phyloP scores from a whole-genome alignment of 2,888 invertebrate species.

The Ypsolopha sequella region DNA sequence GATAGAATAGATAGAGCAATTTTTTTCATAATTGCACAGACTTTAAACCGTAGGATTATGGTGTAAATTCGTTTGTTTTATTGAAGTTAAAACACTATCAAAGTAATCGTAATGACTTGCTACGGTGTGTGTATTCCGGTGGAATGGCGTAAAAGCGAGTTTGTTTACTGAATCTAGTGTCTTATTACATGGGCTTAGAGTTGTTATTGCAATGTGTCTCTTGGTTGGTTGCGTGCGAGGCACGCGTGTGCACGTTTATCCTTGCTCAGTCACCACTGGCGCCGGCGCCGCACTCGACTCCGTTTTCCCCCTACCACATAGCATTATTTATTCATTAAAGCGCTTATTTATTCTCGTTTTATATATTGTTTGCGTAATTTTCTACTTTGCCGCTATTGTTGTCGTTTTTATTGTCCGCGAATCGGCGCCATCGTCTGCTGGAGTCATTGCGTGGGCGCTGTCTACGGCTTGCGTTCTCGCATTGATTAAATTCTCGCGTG shows the following conservation, averaged over 20 bases:
- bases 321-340: conserved; percentile 5
- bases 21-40: conserved; percentile 19
- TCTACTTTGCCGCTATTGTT: conserved; percentile 43
- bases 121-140: conserved; percentile 55
- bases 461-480: conserved; percentile 20
- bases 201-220: conserved; percentile 19
- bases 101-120: conserved; percentile 60
- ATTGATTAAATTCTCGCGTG: conserved; percentile 39
- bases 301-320: conserved; percentile 55
- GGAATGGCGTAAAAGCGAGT: conserved; percentile 31
- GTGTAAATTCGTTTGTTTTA: conserved; percentile 42
- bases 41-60: conserved; percentile 41
- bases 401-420: conserved; percentile 29
- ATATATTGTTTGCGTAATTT: conserved; percentile 28
- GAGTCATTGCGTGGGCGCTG: conserved; percentile 23
- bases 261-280: conserved; percentile 49
- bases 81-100: conserved; percentile 35
- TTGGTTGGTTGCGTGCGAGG: conserved; percentile 25
- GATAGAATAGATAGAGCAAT: conserved; percentile 20
- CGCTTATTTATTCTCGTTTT: conserved; percentile 7
- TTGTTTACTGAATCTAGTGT: conserved; percentile 14
- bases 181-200: conserved; percentile 22
- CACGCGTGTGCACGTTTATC: conserved; percentile 44
- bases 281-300: conserved; percentile 61
- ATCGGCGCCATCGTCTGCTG: background rate